Evolutionary conservation across 2,797 vertebrate species (phyloP), one percentile per base, ranked within the genome.

Genomic region (Squalus acanthias): DNA sequence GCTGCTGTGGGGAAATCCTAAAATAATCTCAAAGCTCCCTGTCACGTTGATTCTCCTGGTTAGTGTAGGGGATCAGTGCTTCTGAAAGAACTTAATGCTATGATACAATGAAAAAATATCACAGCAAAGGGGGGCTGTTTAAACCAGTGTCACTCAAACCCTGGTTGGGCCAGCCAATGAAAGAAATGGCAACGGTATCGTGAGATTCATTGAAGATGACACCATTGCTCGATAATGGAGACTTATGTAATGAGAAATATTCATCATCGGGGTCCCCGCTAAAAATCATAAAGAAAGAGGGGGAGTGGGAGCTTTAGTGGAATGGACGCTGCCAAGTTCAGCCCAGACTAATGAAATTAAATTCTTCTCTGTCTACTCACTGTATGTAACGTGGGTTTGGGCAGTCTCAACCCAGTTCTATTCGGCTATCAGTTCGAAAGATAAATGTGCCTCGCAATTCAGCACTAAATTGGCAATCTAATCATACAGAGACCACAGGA

Each of bases 1-100:
- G n/a, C 0, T 93, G 91, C 63, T 93, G 63, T 93, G 69, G 91
- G 91, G 91, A 69, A 91, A 93, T 63, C 63, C 60, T 92, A 65
- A 29, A n/a, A n/a, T 92, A 39, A n/a, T 65, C 29, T 65, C 89
- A 92, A 92, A 92, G 89, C 60, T 93, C 63, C 91, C 91, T 93
- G 91, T 93, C 91, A 46, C 0, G 7, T 65, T 67, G n/a, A 67
- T 39, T 39, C 10, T 93, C 63, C 91, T 67, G 63, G n/a, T 93
- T 93, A 39, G 20, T 63, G 63, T 39, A 69, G 91, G 39, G 88
- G 57, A 39, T 92, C 89, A 63, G 89, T 20, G 63, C 91, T 67
- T 93, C 91, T 93, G 63, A 39, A 24, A 67, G n/a, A 93, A 69
- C n/a, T 7, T 46, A 39, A 67, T 46, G 7, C 20, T 46, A 8